Conservation (phyloP, 2,797 vertebrate genomes). For the Xerus rutilus region DNA sequence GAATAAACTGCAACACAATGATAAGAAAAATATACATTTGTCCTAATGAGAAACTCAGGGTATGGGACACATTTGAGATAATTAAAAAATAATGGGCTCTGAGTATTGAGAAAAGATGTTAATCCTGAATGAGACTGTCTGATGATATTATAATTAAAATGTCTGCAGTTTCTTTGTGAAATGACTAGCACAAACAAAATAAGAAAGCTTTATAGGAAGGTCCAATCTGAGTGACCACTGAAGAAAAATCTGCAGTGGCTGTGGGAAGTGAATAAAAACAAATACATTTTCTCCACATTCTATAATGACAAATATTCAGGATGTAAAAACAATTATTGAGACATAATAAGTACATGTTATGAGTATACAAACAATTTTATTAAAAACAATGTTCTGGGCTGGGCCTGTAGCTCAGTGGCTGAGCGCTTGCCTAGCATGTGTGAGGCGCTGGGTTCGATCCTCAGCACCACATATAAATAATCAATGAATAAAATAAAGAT, state of each 20-base stretch:
- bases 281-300: not conserved
- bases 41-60: not conserved
- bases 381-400: not conserved
- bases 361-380: not conserved
- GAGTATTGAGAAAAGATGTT: not conserved
- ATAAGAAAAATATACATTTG: constrained; percentile 32
- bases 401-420: too few relatives aligned
- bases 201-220: not conserved
- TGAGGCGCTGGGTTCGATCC: too few relatives aligned
- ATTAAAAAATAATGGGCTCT: not conserved
- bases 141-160: constrained; percentile 50
- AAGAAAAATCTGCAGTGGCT: not conserved
- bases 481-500: too few relatives aligned
- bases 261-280: not conserved
- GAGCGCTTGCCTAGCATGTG: too few relatives aligned
- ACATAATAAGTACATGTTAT: not conserved
- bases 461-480: too few relatives aligned
- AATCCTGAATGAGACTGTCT: not conserved
- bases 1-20: not conserved
- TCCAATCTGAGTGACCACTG: not conserved
- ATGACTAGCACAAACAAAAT: constrained; percentile 41
- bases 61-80: constrained; percentile 7
- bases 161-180: not conserved
- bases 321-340: not conserved
- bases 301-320: not conserved